Evolutionary conservation across 1,140 invertebrate genomes (phyloP), one percentile per base, ranked within the genome.

Genomic region (Reticulitermes speratus): DNA sequence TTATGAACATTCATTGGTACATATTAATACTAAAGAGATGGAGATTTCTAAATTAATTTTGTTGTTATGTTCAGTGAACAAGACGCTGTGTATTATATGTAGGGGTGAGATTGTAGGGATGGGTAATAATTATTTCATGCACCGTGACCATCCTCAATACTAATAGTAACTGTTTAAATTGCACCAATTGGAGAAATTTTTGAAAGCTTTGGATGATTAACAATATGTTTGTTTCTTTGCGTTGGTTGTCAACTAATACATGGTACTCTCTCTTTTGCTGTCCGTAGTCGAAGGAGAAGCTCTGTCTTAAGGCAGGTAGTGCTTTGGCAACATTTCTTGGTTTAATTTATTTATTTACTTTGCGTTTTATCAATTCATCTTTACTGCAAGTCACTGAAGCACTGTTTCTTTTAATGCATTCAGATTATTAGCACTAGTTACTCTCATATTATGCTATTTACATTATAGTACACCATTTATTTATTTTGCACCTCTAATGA

Each of bases 221-320:
- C 65, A 75, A 8, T 25, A 75, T 75, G 16, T 75, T 75, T 75
- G 65, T 25, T 85, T 45, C 9, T 86, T 85, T 87, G 85, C 25
- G 25, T 87, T 87, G 65, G 84, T 82, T 87, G 48, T 82, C 83
- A 75, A 87, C 48, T 87, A 81, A 83, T 87, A 55, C 87, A 83
- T 85, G 75, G 44, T 88, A 86, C 87, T 87, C 87, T 85, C 86
- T 87, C 85, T 84, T 88, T 88, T 88, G 86, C 84, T 86, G 82
- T 87, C 85, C 86, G 84, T 88, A 91, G 90, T 89, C 89, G 90
- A 88, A 88, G 90, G 85, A 89, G 90, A 88, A 90, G 89, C 88
- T 90, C 90, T 88, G 88, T 90, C 87, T 87, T 90, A 88, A 90
- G 90, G 90, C 90, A 91, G 89, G 90, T 90, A 89, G 89, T 88